Percentiles rank a stretch among this genome's conserved stretches.
These are phyloP conservation scores for Vesta saturnalis DNA, from an alignment of 2,888 invertebrate species.

Conservation along the genomic window DNA sequence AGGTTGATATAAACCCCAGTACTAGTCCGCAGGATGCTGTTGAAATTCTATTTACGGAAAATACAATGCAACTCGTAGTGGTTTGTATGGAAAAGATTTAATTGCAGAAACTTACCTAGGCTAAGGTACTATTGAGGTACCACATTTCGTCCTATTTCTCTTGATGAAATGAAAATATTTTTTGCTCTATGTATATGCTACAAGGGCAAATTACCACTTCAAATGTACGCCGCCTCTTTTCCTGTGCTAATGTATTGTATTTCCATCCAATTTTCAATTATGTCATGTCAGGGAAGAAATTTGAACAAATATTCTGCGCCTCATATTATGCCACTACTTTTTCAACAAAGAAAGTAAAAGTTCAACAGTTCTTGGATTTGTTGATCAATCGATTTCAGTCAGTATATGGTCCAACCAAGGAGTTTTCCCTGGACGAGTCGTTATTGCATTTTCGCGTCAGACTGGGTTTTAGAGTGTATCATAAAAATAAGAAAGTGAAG, in stretches of 20 bases:
- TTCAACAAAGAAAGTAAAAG: too few species aligned
- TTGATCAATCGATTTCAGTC: neutral
- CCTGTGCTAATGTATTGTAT: constrained; percentile 22
- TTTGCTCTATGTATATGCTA: constrained; percentile 33
- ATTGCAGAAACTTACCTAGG: neutral
- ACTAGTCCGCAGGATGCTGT: too few species aligned
- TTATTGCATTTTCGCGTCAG: too few species aligned
- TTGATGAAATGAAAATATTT: constrained; percentile 30
- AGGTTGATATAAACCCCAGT: too few species aligned
- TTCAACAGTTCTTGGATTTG: neutral
- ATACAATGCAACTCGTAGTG: too few species aligned
- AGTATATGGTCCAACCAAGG: neutral
- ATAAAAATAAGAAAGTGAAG: constrained; percentile 5
- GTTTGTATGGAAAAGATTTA: constrained; percentile 6
- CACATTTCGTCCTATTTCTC: neutral
- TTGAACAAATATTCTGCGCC: too few species aligned
- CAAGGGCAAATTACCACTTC: constrained; percentile 32
- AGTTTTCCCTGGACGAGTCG: constrained; percentile 1
- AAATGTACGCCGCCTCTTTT: constrained; percentile 22
- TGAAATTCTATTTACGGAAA: too few species aligned
- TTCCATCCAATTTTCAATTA: too few species aligned
- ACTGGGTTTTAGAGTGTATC: constrained; percentile 7
- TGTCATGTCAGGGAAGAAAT: too few species aligned
- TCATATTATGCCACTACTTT: too few species aligned
- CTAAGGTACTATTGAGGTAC: neutral